These are phyloP conservation scores for Esox niger DNA, from an alignment of 2,113 vertebrate genomes.

Conservation along the genomic window DNA sequence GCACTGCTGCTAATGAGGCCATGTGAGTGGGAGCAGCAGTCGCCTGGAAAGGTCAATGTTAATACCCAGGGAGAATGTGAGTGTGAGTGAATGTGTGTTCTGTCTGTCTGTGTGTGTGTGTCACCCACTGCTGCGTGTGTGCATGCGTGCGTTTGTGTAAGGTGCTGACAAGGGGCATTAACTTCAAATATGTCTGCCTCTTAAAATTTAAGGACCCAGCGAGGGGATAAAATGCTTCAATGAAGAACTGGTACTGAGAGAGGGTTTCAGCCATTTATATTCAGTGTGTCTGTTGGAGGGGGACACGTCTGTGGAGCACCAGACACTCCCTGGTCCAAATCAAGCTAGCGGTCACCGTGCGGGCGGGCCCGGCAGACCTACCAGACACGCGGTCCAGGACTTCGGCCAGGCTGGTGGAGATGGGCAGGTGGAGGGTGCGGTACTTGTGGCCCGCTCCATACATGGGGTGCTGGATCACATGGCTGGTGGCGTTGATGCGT, in stretches of 20 bases:
- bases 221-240: slow-evolving; percentile 9
- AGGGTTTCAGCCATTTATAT: background rate
- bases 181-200: slow-evolving; percentile 22
- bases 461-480: slow-evolving; percentile 98
- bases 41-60: background rate
- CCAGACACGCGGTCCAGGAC: slow-evolving; percentile 97
- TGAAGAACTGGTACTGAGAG: background rate
- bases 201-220: slow-evolving; percentile 12
- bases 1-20: background rate
- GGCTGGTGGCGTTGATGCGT: slow-evolving; percentile 97
- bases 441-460: slow-evolving; percentile 99
- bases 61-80: background rate
- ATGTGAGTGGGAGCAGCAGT: background rate
- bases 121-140: too few species aligned
- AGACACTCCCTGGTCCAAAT: too few species aligned
- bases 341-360: background rate
- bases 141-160: background rate
- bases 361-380: slow-evolving; percentile 39
- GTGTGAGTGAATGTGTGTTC: background rate
- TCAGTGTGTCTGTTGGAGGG: background rate
- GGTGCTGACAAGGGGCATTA: slow-evolving; percentile 21
- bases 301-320: too few species aligned
- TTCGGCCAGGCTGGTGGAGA: slow-evolving; percentile 94
- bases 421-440: slow-evolving; percentile 94
- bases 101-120: background rate